A percentile compares a stretch with the other conserved stretches of the same genome.
phyloP scores from a whole-genome alignment of 2,888 invertebrate species.

The Dryomyza anilis region DNA sequence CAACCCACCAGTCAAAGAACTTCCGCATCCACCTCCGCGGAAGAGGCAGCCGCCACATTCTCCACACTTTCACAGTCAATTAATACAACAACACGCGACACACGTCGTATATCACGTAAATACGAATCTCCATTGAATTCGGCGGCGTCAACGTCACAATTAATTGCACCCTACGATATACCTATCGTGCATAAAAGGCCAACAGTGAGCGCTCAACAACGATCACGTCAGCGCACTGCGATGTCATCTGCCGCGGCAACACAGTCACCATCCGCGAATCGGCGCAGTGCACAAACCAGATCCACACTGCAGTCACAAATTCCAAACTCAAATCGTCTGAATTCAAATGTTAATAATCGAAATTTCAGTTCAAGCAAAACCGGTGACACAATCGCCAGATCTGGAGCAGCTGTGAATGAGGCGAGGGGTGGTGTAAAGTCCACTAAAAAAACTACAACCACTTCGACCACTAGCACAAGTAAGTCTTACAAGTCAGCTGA shows the following conservation, averaged over 20 bases:
- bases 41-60: neutral
- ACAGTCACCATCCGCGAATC: neutral
- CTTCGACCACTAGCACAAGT: conserved; percentile 34
- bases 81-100: neutral
- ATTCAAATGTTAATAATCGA: neutral
- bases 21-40: too few species aligned
- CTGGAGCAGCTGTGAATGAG: neutral
- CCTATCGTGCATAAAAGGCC: conserved; percentile 32
- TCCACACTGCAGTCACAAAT: conserved; percentile 13
- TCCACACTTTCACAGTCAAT: neutral
- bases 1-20: too few species aligned
- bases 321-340: neutral
- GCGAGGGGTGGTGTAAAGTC: neutral
- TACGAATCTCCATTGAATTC: conserved; percentile 8
- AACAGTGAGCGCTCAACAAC: conserved; percentile 1
- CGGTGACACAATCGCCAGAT: neutral
- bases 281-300: conserved; percentile 12
- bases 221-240: conserved; percentile 8
- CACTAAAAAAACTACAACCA: conserved; percentile 33
- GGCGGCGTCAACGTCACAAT: conserved; percentile 21
- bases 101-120: conserved; percentile 19
- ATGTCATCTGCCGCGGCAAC: neutral
- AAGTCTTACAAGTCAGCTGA: conserved; percentile 20
- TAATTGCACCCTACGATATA: conserved; percentile 32
- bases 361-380: neutral